Evolutionary conservation across 2,113 vertebrate species (phyloP).

Genomic region (Poeciliopsis occidentalis): DNA sequence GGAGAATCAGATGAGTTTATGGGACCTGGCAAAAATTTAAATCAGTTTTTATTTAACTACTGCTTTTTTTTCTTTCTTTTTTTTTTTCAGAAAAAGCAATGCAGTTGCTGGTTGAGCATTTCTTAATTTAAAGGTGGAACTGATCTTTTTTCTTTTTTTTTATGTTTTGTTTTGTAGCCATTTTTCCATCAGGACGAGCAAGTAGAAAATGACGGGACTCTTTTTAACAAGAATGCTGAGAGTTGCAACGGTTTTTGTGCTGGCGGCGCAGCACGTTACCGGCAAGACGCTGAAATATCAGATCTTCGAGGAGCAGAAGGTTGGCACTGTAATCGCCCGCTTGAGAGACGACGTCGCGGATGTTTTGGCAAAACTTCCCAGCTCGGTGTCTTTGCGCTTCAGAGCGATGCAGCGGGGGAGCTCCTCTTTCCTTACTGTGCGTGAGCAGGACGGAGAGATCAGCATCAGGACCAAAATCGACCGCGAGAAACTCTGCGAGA

Average conservation of each 20-base stretch:
- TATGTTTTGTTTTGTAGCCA: neutral
- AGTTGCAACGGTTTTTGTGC: constrained; percentile 68
- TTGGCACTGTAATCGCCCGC: constrained; percentile 90
- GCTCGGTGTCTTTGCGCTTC: constrained; percentile 88
- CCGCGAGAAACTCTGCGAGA: constrained; percentile 96
- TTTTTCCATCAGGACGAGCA: constrained; percentile 18
- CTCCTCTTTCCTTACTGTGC: constrained; percentile 85
- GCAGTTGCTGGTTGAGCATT: constrained; percentile 41
- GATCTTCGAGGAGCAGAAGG: constrained; percentile 93
- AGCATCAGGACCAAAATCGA: constrained; percentile 93
- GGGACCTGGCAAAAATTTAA: constrained; percentile 22
- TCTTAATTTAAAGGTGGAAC: constrained; percentile 47
- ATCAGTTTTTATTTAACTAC: neutral
- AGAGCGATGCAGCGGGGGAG: constrained; percentile 91
- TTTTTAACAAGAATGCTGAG: constrained; percentile 62
- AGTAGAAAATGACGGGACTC: constrained; percentile 42
- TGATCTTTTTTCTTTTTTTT: constrained; percentile 15
- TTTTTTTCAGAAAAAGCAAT: constrained; percentile 39
- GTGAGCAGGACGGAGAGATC: constrained; percentile 94
- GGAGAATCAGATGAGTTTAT: constrained; percentile 24
- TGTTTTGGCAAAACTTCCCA: constrained; percentile 87
- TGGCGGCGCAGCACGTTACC: constrained; percentile 65
- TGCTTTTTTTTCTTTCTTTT: neutral
- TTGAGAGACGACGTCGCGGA: constrained; percentile 92
- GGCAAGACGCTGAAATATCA: constrained; percentile 92